Evolutionary conservation across 2,888 invertebrate genomes (phyloP).

Genomic region (Exephanes ischioxanthus): DNA sequence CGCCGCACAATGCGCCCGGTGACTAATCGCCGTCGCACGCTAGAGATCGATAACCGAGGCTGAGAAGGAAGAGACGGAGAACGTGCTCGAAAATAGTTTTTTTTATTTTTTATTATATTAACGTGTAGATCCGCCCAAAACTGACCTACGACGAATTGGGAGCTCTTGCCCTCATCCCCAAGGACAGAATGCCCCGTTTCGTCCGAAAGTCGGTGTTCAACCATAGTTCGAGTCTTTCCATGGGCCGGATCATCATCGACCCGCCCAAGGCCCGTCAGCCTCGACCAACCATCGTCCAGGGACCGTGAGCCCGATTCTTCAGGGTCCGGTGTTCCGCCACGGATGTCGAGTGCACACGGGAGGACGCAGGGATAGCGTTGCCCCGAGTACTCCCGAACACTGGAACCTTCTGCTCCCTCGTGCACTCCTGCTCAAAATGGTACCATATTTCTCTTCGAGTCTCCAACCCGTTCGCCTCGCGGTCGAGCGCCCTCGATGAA

Average conservation of each 20-base stretch:
- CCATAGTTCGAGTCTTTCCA: not conserved
- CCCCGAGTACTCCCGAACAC: conserved; percentile 33
- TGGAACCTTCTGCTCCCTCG: conserved; percentile 61
- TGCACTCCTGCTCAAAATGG: conserved; percentile 74
- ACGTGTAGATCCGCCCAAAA: conserved; percentile 10
- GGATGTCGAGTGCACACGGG: conserved; percentile 11
- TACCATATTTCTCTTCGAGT: conserved; percentile 79
- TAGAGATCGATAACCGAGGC: not conserved
- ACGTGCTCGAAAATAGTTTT: not conserved
- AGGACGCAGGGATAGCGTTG: conserved; percentile 25
- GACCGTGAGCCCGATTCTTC: conserved; percentile 4
- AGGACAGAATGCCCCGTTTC: not conserved
- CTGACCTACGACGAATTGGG: conserved; percentile 15
- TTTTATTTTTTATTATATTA: not conserved
- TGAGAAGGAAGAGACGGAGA: not conserved
- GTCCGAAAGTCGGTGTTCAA: not conserved
- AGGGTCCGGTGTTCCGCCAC: not conserved
- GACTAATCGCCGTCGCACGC: not conserved
- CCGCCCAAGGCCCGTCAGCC: conserved; percentile 22
- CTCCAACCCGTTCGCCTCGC: conserved; percentile 76
- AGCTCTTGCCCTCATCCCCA: not conserved
- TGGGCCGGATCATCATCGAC: conserved; percentile 1
- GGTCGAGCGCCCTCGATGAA: conserved; percentile 37
- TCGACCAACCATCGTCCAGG: conserved; percentile 25
- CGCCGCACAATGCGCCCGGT: not conserved